These are phyloP conservation scores for Pseudochirops corinnae DNA, from an alignment of 2,797 vertebrate genomes.

Conservation along the genomic window DNA sequence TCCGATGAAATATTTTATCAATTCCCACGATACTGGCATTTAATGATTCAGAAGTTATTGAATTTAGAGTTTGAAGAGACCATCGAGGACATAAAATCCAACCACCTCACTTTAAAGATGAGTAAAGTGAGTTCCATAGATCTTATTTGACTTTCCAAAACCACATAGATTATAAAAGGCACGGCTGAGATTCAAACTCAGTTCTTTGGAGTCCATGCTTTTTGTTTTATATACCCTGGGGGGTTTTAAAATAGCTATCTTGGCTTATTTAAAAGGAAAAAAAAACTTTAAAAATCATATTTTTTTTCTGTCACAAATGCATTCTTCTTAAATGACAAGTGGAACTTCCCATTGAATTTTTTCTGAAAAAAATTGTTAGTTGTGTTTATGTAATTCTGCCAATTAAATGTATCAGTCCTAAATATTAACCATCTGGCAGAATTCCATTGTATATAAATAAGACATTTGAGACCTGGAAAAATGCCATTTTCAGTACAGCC, in stretches of 20 bases:
- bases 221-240: slow-evolving; percentile 41
- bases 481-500: slow-evolving; percentile 85
- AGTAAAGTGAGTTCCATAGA: not conserved
- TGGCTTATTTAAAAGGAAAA: slow-evolving; percentile 64
- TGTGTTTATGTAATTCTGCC: slow-evolving; percentile 84
- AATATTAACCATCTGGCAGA: slow-evolving; percentile 91
- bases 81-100: not conserved
- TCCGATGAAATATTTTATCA: not conserved
- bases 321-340: slow-evolving; percentile 70
- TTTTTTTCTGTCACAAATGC: slow-evolving; percentile 61
- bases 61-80: not conserved
- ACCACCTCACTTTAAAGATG: not conserved
- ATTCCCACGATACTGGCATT: not conserved
- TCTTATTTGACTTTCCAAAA: not conserved
- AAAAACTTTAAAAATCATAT: slow-evolving; percentile 58
- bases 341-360: slow-evolving; percentile 76
- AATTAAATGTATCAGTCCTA: slow-evolving; percentile 90
- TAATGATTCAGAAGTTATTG: not conserved
- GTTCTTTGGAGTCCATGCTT: not conserved
- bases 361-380: slow-evolving; percentile 82
- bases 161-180: not conserved
- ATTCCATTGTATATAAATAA: slow-evolving; percentile 90
- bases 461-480: slow-evolving; percentile 87
- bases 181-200: not conserved
- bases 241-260: slow-evolving; percentile 45